Evolutionary conservation across 2,113 vertebrate genomes (phyloP), one percentile per base, ranked within the genome.

Genomic region (Periophthalmodon schlosseri): DNA sequence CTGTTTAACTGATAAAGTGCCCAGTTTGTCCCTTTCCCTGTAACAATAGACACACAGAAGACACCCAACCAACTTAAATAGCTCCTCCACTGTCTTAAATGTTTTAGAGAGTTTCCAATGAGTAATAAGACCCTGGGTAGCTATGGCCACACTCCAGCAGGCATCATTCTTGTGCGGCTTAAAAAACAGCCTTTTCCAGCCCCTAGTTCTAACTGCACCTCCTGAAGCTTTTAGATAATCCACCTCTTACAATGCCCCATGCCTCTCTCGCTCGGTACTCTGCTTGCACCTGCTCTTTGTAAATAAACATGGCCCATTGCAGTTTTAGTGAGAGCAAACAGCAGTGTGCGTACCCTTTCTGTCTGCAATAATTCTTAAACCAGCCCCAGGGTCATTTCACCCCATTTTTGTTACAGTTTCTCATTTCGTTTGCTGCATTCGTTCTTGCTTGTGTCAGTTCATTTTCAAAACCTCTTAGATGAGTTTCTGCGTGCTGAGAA

Each of bases 91-190:
- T 34, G 72, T 74, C 73, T 79, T 94, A 77, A 94, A 94, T 94
- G 85, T 94, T 94, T 93, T 89, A 93, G 79, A 87, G 84, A 85
- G 78, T 93, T 93, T 93, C 92, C 90, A n/a, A 80, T 66, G 56
- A 61, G 91, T 89, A 91, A 94, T 87, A 69, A 50, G 91, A 93
- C 57, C 33, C 80, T 52, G 4, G 69, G 67, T 2, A 56, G 71
- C 65, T 16, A 67, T 39, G 65, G 70, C 68, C 56, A 33, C 12
- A 4, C 52, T 69, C 66, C 64, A 64, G 73, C 69, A 67, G 68
- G 69, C 70, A 16, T 80, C 2, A 1, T 52, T 65, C 67, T 76
- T 21, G 11, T 20, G 61, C n/a, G 79, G 57, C 73, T 84, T 78
- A 58, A 79, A 28, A 84, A 63, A 60, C 34, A 63, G 73, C 49